phyloP scores from a whole-genome alignment of 2,888 invertebrate species.

The Leptothorax acervorum region DNA sequence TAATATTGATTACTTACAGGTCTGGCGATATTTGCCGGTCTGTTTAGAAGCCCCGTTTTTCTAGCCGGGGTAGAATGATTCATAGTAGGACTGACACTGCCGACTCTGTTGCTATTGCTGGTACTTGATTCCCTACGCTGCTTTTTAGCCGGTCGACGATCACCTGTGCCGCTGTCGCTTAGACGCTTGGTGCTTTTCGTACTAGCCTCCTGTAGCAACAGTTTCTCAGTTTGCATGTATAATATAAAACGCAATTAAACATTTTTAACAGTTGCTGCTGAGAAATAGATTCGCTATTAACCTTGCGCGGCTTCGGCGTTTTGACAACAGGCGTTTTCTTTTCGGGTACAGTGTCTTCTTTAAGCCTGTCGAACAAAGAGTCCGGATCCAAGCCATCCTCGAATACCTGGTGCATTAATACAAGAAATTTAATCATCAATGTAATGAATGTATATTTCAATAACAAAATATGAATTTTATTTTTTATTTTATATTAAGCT shows the following conservation, averaged over 20 bases:
- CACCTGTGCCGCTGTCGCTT: conserved; percentile 77
- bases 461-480: background rate
- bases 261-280: background rate
- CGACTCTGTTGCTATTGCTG: conserved; percentile 86
- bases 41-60: conserved; percentile 88
- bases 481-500: background rate
- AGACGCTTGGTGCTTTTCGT: conserved; percentile 82
- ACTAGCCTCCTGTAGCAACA: conserved; percentile 80
- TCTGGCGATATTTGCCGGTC: conserved; percentile 89
- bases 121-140: conserved; percentile 85
- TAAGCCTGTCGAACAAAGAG: conserved; percentile 91
- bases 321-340: conserved; percentile 81
- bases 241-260: background rate
- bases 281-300: conserved; percentile 66
- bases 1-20: conserved; percentile 88
- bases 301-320: conserved; percentile 86
- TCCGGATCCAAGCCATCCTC: conserved; percentile 89
- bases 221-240: conserved; percentile 32
- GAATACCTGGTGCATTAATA: conserved; percentile 82
- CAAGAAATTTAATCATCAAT: conserved; percentile 27
- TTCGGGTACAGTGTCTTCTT: conserved; percentile 87
- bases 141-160: conserved; percentile 82
- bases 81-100: conserved; percentile 85
- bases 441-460: conserved; percentile 4
- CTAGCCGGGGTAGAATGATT: conserved; percentile 87